These are phyloP conservation scores for Todus mexicanus DNA, from an alignment of 2,797 vertebrate genomes.

Conservation along the genomic window DNA sequence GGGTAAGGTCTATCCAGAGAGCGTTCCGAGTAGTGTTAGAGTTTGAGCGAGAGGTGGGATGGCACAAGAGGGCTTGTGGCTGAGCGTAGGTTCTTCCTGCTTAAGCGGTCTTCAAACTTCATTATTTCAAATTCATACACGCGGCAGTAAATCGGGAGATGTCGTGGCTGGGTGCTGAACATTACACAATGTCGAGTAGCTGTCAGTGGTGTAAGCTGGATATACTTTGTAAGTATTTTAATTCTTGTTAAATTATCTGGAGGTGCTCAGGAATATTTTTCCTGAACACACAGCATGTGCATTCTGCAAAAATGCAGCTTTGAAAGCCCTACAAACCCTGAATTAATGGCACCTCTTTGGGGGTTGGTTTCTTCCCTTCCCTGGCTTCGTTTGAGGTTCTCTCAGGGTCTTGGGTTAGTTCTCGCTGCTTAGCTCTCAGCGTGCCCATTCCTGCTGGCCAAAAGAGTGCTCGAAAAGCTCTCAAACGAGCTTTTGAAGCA, in stretches of 20 bases:
- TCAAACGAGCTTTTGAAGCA: background rate
- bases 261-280: background rate
- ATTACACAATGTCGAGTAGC: background rate
- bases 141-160: background rate
- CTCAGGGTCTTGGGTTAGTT: background rate
- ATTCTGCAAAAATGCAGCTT: background rate
- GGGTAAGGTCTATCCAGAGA: background rate
- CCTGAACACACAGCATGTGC: background rate
- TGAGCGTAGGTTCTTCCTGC: background rate
- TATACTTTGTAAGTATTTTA: background rate
- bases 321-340: background rate
- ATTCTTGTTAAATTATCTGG: background rate
- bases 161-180: background rate
- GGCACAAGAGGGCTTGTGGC: background rate
- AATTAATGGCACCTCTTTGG: background rate
- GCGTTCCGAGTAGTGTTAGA: background rate
- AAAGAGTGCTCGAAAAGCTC: background rate
- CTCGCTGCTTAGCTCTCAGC: background rate
- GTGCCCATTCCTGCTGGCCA: background rate
- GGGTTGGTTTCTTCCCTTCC: background rate
- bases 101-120: background rate
- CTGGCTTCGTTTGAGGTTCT: background rate
- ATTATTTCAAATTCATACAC: background rate
- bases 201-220: background rate
- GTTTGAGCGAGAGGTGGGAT: background rate